phyloP scores from a whole-genome alignment of 2,888 invertebrate genomes.

The Carpatolechia fugitivella region DNA sequence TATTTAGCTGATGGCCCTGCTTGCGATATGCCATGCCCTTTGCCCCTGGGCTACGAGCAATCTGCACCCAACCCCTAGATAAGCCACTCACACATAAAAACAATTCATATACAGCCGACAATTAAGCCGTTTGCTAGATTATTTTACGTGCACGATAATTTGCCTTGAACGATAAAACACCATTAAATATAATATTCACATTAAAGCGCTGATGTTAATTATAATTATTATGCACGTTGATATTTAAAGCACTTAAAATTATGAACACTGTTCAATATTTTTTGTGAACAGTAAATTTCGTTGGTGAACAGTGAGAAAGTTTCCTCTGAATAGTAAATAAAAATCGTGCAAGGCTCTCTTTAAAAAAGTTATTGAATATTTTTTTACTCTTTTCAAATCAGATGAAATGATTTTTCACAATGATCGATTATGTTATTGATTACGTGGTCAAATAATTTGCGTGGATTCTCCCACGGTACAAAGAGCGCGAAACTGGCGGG shows the following conservation, averaged over 20 bases:
- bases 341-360: too few relatives aligned
- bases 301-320: neutral
- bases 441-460: neutral
- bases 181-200: too few relatives aligned
- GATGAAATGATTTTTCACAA: neutral
- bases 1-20: constrained; percentile 33
- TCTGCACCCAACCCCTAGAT: constrained; percentile 13
- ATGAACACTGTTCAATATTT: too few relatives aligned
- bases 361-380: too few relatives aligned
- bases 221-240: neutral
- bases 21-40: constrained; percentile 29
- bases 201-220: neutral
- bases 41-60: constrained; percentile 21
- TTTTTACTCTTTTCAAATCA: too few relatives aligned
- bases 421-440: neutral
- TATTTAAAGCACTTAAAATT: too few relatives aligned
- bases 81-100: neutral
- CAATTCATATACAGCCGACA: neutral
- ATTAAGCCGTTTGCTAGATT: neutral
- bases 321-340: too few relatives aligned
- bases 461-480: constrained; percentile 22
- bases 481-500: constrained; percentile 8
- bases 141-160: neutral
- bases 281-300: too few relatives aligned
- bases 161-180: too few relatives aligned